Evolutionary conservation across 2,797 vertebrate species (phyloP).

Genomic region (Lophius americanus): DNA sequence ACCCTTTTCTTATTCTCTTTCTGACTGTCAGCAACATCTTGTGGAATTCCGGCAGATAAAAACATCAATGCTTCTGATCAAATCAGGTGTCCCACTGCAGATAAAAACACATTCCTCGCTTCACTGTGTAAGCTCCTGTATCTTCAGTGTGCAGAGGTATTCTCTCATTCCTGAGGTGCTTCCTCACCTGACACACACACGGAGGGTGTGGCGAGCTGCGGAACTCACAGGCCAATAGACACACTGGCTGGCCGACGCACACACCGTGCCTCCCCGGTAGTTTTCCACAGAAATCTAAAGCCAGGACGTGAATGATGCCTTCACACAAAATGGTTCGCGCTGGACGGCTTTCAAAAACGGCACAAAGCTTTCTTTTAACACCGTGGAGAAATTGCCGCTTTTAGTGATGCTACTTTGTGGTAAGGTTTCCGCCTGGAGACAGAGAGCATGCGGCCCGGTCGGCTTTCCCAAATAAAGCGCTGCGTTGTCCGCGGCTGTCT

Average conservation of each 20-base stretch:
- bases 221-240: slow-evolving; percentile 44
- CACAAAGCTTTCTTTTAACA: slow-evolving; percentile 65
- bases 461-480: slow-evolving; percentile 20
- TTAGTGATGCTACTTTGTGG: slow-evolving; percentile 53
- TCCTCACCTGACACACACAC: slow-evolving; percentile 71
- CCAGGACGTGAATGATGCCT: slow-evolving; percentile 73
- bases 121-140: slow-evolving; percentile 8
- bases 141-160: slow-evolving; percentile 32
- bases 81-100: neutral
- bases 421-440: slow-evolving; percentile 43
- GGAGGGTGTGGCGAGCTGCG: slow-evolving; percentile 56
- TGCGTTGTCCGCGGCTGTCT: slow-evolving; percentile 26
- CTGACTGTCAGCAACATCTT: neutral
- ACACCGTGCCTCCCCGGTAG: slow-evolving; percentile 55
- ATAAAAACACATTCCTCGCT: slow-evolving; percentile 42
- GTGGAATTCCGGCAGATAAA: neutral
- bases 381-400: slow-evolving; percentile 34
- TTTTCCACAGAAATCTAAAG: slow-evolving; percentile 73
- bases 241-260: slow-evolving; percentile 17
- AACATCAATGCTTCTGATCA: neutral
- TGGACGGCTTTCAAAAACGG: slow-evolving; percentile 53
- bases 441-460: slow-evolving; percentile 18
- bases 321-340: slow-evolving; percentile 59
- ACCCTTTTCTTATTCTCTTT: neutral
- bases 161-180: slow-evolving; percentile 60